Evolutionary conservation across 1,140 invertebrate species (phyloP).

Genomic region (Caenorhabditis briggsae): DNA sequence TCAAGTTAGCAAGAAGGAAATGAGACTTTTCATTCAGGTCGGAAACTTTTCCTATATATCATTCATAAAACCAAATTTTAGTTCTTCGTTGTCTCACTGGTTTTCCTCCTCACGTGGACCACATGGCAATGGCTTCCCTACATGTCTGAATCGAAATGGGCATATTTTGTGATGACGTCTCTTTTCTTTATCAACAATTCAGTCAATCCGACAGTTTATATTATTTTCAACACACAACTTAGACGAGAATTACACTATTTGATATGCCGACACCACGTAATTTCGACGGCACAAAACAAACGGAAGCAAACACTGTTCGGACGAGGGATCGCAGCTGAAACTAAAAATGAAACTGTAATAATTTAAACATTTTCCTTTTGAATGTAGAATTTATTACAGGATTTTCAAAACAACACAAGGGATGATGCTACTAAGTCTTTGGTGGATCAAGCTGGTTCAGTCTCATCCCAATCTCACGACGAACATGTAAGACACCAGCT

Average conservation of each 20-base stretch:
- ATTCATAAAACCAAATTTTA: slow-evolving; percentile 43
- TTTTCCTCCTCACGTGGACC: slow-evolving; percentile 70
- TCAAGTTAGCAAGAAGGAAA: slow-evolving; percentile 71
- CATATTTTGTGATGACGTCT: slow-evolving; percentile 70
- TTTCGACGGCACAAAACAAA: slow-evolving; percentile 58
- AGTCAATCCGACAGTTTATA: slow-evolving; percentile 70
- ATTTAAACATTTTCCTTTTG: not conserved
- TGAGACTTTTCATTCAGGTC: slow-evolving; percentile 71
- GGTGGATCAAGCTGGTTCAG: slow-evolving; percentile 8
- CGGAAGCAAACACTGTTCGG: slow-evolving; percentile 58
- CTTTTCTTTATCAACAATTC: slow-evolving; percentile 72
- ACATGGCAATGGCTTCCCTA: slow-evolving; percentile 72
- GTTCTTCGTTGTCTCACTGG: slow-evolving; percentile 71
- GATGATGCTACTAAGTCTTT: slow-evolving; percentile 31
- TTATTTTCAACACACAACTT: slow-evolving; percentile 71
- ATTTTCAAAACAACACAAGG: slow-evolving; percentile 25
- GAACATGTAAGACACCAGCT: slow-evolving; percentile 35
- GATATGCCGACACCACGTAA: slow-evolving; percentile 66
- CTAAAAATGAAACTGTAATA: slow-evolving; percentile 30
- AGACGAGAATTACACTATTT: slow-evolving; percentile 69
- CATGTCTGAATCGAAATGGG: slow-evolving; percentile 71
- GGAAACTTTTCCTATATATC: not conserved
- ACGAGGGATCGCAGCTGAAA: slow-evolving; percentile 4
- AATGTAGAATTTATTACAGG: not conserved
- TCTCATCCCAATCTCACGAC: slow-evolving; percentile 31